These are phyloP conservation scores for Cremastobaeus sp. DNA, from an alignment of 2,888 invertebrate genomes.

Conservation along the genomic window DNA sequence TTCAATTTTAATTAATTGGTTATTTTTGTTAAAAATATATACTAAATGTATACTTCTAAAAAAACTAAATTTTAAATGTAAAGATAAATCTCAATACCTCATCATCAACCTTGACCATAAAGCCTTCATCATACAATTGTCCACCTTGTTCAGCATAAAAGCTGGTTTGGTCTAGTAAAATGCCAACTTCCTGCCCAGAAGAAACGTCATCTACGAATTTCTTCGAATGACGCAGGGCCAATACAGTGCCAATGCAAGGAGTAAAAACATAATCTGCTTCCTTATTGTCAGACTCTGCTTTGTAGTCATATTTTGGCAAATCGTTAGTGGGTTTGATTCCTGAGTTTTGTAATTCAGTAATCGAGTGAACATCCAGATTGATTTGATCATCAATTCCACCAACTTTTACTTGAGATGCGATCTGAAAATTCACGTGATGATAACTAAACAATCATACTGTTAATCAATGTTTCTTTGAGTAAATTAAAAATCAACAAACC, in stretches of 20 bases:
- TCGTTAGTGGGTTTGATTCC: slow-evolving; percentile 92
- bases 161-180: slow-evolving; percentile 93
- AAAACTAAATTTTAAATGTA: too few species aligned
- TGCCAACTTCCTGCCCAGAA: slow-evolving; percentile 93
- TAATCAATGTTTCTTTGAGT: not conserved
- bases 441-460: slow-evolving; percentile 3
- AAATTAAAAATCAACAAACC: too few species aligned
- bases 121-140: slow-evolving; percentile 98
- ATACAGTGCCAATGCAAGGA: slow-evolving; percentile 85
- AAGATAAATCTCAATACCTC: slow-evolving; percentile 81
- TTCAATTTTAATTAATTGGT: too few species aligned
- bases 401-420: slow-evolving; percentile 92
- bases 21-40: too few species aligned
- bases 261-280: slow-evolving; percentile 88
- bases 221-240: slow-evolving; percentile 89
- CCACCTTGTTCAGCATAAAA: slow-evolving; percentile 99
- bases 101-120: slow-evolving; percentile 88
- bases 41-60: too few species aligned
- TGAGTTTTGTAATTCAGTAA: slow-evolving; percentile 90
- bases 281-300: slow-evolving; percentile 81
- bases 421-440: slow-evolving; percentile 78
- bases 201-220: slow-evolving; percentile 90
- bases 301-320: slow-evolving; percentile 93
- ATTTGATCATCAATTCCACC: slow-evolving; percentile 89
- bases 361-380: slow-evolving; percentile 96